phyloP scores from a whole-genome alignment of 2,113 vertebrate genomes.

The Pedetes capensis region DNA sequence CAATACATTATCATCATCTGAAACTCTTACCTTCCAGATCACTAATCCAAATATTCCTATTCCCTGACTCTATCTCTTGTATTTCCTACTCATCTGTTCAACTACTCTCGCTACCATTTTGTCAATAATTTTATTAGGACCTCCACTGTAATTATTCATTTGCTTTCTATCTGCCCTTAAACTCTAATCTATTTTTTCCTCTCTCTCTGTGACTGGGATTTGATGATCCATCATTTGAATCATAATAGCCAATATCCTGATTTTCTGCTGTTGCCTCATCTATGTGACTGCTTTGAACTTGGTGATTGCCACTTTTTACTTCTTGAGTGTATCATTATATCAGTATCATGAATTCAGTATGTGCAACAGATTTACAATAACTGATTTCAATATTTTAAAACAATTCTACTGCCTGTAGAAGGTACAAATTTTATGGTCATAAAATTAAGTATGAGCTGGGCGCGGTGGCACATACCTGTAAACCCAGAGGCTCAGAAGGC shows the following conservation, averaged over 20 bases:
- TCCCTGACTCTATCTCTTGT: not conserved
- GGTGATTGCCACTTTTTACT: not conserved
- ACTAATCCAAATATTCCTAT: not conserved
- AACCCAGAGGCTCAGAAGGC: no score
- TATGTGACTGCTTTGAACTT: not conserved
- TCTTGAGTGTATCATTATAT: not conserved
- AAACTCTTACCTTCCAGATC: not conserved
- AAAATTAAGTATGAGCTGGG: not conserved
- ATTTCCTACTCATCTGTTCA: not conserved
- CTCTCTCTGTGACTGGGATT: not conserved
- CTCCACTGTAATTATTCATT: not conserved
- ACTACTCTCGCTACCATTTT: not conserved
- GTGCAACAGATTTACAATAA: not conserved
- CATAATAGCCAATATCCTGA: not conserved
- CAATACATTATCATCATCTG: not conserved
- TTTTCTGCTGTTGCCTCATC: not conserved
- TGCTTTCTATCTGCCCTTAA: not conserved
- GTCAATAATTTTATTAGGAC: not conserved
- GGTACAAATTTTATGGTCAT: not conserved
- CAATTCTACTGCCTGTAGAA: not conserved
- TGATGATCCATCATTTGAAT: not conserved
- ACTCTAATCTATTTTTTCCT: not conserved
- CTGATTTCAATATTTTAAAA: not conserved
- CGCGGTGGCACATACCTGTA: no score
- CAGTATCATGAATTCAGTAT: not conserved